Conservation (phyloP, 2,888 invertebrate species). For the Phragmatobia fuliginosa region DNA sequence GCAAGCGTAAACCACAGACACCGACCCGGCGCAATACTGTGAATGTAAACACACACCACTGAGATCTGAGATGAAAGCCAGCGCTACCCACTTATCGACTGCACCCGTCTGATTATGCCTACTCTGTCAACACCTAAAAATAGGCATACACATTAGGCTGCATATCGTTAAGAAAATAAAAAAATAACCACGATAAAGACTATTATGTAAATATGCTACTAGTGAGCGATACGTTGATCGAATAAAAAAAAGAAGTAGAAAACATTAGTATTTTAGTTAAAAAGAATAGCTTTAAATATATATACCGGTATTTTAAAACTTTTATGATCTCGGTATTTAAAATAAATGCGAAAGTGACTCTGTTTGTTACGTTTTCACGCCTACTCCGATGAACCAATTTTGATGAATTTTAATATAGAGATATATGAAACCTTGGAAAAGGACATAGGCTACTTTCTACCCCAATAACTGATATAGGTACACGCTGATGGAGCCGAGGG, state of each 20-base stretch:
- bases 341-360: too few relatives aligned
- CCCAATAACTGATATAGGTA: too few relatives aligned
- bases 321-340: too few relatives aligned
- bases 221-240: not conserved
- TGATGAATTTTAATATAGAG: too few relatives aligned
- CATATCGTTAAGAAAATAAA: conserved; percentile 41
- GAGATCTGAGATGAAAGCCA: conserved; percentile 78
- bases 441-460: too few relatives aligned
- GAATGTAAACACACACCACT: conserved; percentile 73
- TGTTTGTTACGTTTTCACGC: too few relatives aligned
- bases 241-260: not conserved
- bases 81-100: conserved; percentile 82
- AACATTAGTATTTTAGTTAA: not conserved
- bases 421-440: too few relatives aligned
- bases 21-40: conserved; percentile 50
- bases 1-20: conserved; percentile 60
- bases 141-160: conserved; percentile 70
- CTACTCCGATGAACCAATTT: too few relatives aligned
- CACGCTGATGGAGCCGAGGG: too few relatives aligned
- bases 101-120: conserved; percentile 77
- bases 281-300: not conserved
- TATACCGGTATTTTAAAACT: not conserved
- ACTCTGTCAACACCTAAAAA: conserved; percentile 81
- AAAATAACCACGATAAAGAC: conserved; percentile 6
- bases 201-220: conserved; percentile 5